Evolutionary conservation across 1,140 invertebrate species (phyloP).

Genomic region (Cydia amplana): DNA sequence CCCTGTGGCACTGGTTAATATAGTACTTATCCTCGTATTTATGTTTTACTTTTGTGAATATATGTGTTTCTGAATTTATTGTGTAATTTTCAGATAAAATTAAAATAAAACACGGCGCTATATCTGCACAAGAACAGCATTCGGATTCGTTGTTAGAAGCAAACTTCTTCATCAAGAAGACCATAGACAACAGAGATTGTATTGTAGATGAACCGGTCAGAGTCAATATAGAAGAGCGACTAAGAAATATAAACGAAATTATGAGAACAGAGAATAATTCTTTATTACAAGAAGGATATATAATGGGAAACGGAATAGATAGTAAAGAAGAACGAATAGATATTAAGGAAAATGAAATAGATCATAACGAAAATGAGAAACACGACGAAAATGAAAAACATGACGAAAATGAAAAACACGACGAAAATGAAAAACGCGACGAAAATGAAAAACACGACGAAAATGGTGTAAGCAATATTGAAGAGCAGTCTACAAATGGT

Average conservation of each 20-base stretch:
- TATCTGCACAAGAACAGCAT: background rate
- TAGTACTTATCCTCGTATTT: no score
- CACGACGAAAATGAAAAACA: no score
- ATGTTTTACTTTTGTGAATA: no score
- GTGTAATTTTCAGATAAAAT: slow-evolving; percentile 19
- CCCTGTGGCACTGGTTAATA: no score
- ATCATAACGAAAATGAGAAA: no score
- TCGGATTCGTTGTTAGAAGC: background rate
- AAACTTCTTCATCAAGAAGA: background rate
- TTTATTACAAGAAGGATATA: background rate
- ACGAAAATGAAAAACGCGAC: slow-evolving; percentile 29
- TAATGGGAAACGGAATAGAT: no score
- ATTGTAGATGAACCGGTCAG: background rate
- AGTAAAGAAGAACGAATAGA: background rate
- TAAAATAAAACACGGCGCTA: slow-evolving; percentile 25
- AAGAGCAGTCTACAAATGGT: background rate
- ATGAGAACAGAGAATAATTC: background rate
- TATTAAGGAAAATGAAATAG: slow-evolving; percentile 21
- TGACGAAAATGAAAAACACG: no score
- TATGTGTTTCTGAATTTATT: background rate
- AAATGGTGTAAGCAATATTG: background rate
- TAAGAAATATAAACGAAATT: no score
- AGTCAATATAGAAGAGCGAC: no score
- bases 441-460: slow-evolving; percentile 17
- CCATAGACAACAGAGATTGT: background rate